Base-by-base conservation (phyloP, 2,797 vertebrate genomes). In the Poecilia wingei region DNA sequence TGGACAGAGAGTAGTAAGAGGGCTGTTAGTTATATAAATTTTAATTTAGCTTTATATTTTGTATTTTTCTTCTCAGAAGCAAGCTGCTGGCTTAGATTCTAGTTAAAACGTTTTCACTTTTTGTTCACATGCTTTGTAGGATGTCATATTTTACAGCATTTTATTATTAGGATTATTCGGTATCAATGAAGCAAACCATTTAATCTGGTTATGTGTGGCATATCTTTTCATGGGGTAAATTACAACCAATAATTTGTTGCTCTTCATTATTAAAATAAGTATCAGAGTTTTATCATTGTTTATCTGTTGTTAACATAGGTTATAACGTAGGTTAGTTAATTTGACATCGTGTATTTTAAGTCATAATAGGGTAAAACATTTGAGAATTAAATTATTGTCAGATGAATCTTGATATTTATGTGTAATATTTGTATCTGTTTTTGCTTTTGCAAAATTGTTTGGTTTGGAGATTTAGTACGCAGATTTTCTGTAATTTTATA, bases 401-500 rank as follows among this genome's bases (percentile, higher is more conserved):
- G 25, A 45, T 69, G 1, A 45, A 45, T 69, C 10, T 22, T 74
- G 33, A 25, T 39, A 14, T 74, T 55, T 16, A 14, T 70, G 25
- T 70, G 14, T 16, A 28, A 33, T 36, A 18, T 14, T 61, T 43
- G 1, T n/a, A 43, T 43, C 13, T 70, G 22, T 45, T 69, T 70
- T 70, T 45, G 22, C 47, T 39, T 5, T 25, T 41, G 31, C 10
- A 36, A 3, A 22, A 16, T 25, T 39, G 20, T 22, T 18, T 59
- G 3, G 18, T 2, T 33, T 31, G 31, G 51, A 74, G 61, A 68
- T 81, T 68, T 75, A 43, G 46, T 31, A 51, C 53, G 28, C 81
- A 66, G 82, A 74, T 74, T 75, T 81, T 83, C 41, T 84, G 72
- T 72, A 76, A 47, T 51, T 77, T 55, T 77, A 14, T 28, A 59